phyloP scores from a whole-genome alignment of 2,113 vertebrate species.

The Geothlypis trichas region DNA sequence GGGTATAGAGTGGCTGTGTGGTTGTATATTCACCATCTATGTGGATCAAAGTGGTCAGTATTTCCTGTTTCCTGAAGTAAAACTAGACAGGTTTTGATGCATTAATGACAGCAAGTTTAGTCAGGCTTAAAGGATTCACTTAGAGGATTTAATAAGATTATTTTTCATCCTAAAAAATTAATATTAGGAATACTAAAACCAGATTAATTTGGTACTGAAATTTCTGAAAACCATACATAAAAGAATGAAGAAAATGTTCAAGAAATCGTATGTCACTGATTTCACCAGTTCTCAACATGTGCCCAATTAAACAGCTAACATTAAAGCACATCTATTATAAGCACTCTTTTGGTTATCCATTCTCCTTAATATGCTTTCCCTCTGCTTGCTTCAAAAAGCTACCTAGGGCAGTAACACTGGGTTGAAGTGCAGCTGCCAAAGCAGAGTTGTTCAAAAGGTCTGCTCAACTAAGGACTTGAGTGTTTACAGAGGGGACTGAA shows the following conservation, averaged over 20 bases:
- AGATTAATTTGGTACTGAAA: not conserved
- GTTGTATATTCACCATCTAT: not conserved
- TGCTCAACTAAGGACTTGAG: not conserved
- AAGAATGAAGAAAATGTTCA: not conserved
- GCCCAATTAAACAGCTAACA: not conserved
- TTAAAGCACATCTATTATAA: not conserved
- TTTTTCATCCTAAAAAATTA: conserved; percentile 26
- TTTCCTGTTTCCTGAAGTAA: not conserved
- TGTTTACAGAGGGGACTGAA: not conserved
- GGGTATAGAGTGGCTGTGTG: not conserved
- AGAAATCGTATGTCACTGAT: not conserved
- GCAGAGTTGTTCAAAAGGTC: not conserved
- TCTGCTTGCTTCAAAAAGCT: not conserved
- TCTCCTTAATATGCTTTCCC: not conserved
- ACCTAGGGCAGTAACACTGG: not conserved
- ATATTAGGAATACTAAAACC: not conserved
- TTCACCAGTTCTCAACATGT: not conserved
- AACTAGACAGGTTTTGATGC: not conserved
- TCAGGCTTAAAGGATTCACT: conserved; percentile 20
- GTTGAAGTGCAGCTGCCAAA: not conserved
- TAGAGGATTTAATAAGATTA: conserved; percentile 27
- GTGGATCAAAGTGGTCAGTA: not conserved
- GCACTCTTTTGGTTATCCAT: not conserved
- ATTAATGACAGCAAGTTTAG: not conserved
- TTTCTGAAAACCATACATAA: not conserved